These are phyloP conservation scores for Bovichtus diacanthus DNA, from an alignment of 2,797 vertebrate genomes.

Conservation along the genomic window DNA sequence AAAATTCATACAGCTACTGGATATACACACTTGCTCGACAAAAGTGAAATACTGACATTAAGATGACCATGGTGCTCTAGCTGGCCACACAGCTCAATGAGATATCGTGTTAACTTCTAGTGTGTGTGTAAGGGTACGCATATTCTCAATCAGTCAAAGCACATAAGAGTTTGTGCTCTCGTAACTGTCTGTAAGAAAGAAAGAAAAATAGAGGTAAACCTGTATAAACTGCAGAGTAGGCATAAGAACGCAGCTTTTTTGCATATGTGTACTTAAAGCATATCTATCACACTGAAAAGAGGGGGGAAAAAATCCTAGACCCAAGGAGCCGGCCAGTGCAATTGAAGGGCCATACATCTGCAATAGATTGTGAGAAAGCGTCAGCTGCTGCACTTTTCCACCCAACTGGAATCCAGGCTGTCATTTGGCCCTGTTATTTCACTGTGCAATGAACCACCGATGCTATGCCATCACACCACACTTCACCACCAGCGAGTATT, in stretches of 20 bases:
- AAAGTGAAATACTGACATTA: not conserved
- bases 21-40: not conserved
- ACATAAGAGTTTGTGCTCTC: not conserved
- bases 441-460: slow-evolving; percentile 75
- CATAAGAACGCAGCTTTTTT: not conserved
- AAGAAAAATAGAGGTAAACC: not conserved
- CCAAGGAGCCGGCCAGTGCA: slow-evolving; percentile 10
- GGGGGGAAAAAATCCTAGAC: slow-evolving; percentile 10
- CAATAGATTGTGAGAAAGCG: slow-evolving; percentile 37
- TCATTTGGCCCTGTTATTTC: slow-evolving; percentile 70
- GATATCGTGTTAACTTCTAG: not conserved
- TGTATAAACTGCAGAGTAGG: not conserved
- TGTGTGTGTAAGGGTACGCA: not conserved
- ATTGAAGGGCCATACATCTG: slow-evolving; percentile 18
- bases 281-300: not conserved
- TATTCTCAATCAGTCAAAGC: not conserved
- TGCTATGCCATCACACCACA: slow-evolving; percentile 65
- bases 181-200: not conserved
- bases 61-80: not conserved
- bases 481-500: slow-evolving; percentile 62
- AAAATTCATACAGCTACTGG: not conserved
- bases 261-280: not conserved
- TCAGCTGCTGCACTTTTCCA: slow-evolving; percentile 52
- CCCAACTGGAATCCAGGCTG: slow-evolving; percentile 54
- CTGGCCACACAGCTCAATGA: not conserved